Evolutionary conservation across 2,113 vertebrate genomes (phyloP).

Genomic region (Dinomys branickii): DNA sequence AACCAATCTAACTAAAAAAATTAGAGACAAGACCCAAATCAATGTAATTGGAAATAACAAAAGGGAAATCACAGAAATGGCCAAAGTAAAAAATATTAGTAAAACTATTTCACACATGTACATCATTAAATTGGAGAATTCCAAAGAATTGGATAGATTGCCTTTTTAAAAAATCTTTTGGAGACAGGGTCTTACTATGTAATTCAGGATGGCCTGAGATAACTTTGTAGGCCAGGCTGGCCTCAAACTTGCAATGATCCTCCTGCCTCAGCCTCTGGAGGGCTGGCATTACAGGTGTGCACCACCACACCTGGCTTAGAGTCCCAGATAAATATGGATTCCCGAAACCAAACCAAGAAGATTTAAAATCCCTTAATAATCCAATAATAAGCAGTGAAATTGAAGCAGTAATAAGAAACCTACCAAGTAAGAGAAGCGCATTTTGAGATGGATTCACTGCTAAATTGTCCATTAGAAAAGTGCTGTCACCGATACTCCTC

Average conservation of each 20-base stretch:
- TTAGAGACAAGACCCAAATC: neutral
- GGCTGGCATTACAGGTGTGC: too few relatives aligned
- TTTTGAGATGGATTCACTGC: neutral
- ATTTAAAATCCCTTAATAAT: neutral
- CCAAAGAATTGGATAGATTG: neutral
- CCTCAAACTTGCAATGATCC: too few relatives aligned
- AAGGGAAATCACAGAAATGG: neutral
- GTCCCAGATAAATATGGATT: neutral
- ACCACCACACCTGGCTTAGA: neutral
- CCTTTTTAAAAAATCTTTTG: too few relatives aligned
- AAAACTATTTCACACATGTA: neutral
- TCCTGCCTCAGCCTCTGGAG: too few relatives aligned
- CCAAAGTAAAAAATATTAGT: neutral
- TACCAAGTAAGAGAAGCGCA: neutral
- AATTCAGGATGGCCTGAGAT: too few relatives aligned
- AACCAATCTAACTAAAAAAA: neutral
- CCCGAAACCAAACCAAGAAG: neutral
- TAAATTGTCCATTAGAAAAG: neutral
- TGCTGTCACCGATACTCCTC: neutral
- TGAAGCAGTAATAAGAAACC: neutral
- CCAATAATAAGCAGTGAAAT: neutral
- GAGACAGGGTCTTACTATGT: too few relatives aligned
- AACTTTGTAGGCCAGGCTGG: too few relatives aligned
- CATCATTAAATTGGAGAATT: neutral
- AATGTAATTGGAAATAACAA: neutral